Evolutionary conservation across 2,888 invertebrate species (phyloP), one percentile per base, ranked within the genome.

Genomic region (Trichopoda pennipes): DNA sequence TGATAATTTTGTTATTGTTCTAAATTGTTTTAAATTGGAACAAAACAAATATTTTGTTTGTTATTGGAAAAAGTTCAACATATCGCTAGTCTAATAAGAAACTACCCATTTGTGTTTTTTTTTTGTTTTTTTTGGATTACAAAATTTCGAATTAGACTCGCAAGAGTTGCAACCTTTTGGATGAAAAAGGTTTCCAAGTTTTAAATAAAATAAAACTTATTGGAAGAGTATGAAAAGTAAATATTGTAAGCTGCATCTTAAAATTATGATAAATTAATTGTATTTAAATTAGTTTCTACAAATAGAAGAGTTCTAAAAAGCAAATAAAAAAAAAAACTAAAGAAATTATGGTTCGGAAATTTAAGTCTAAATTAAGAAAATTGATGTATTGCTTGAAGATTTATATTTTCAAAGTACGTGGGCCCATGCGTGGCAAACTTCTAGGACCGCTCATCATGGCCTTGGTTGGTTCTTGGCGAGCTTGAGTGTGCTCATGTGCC

Each of bases 1-100:
- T 12, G 1, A 28, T 1, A 23, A n/a, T 49, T 38, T 42, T 61
- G 19, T n/a, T 42, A 35, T n/a, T 42, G 3, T 42, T 16, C 32
- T 19, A 17, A 58, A 38, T 75, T 16, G 60, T 68, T 56, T 9
- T n/a, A n/a, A 44, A 21, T n/a, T 21, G 17, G 56, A 58, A 38
- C 38, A 8, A 10, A 66, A 12, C 42, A 23, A 3, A 38, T 70
- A 17, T 23, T 63, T 14, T 42, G 12, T 21, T n/a, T 38, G 32
- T 53, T 16, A 16, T 53, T 16, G 17, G 16, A 12, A 63, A 53
- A 75, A 79, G 75, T 81, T 76, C 85, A 87, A 89, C 91, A 89
- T 90, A 90, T 90, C 90, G 90, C 89, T 90, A 91, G 90, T 90
- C 90, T 87, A 91, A 91, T 90, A 86, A 86, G 90, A 90, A 90